Base-by-base conservation (phyloP, 2,888 invertebrate species). In the Nomada flava region DNA sequence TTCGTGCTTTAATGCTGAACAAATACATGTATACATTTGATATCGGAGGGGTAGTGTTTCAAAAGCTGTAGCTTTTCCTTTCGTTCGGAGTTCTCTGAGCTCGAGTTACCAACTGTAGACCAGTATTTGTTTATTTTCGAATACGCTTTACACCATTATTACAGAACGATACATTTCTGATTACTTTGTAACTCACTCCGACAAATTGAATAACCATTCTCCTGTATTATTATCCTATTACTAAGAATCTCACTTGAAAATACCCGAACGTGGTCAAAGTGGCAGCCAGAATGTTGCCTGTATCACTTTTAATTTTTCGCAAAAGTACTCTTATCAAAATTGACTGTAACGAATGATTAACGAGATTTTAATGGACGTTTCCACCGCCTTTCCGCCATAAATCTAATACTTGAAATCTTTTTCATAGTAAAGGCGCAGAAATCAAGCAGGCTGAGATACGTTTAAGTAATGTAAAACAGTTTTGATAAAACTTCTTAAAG, bases 1-100 rank as follows among this genome's bases (percentile, higher is more conserved):
- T 85, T 85, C 80, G 85, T 89, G 84, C 86, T 88, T 88, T 87
- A 88, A 89, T 89, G 76, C 89, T 81, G 79, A 82, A 87, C 87
- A 87, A 88, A 87, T 78, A 89, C 86, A 83, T 80, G 79, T 77
- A 73, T 57, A 80, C 78, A 76, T 76, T 68, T 69, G 72, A 74
- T 84, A 86, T 84, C 86, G 69, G 44, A 7, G 53, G 67, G 63
- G 57, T 50, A 63, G 42, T 26, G 59, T 50, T 68, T 74, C 68
- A 75, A 86, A 84, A 85, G 63, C 83, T 80, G 83, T 11, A 70
- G 80, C 67, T 72, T 82, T 85, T 15, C 47, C 15, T 79, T 79
- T 75, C 69, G 62, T 23, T 57, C 57, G 0, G 36, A 7, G 36
- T 36, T 36, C 36, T 9, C 64, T 4, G 65, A 72, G 60, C 79